Base-by-base conservation (phyloP, 2,888 invertebrate species). In the Danaus chrysippus region DNA sequence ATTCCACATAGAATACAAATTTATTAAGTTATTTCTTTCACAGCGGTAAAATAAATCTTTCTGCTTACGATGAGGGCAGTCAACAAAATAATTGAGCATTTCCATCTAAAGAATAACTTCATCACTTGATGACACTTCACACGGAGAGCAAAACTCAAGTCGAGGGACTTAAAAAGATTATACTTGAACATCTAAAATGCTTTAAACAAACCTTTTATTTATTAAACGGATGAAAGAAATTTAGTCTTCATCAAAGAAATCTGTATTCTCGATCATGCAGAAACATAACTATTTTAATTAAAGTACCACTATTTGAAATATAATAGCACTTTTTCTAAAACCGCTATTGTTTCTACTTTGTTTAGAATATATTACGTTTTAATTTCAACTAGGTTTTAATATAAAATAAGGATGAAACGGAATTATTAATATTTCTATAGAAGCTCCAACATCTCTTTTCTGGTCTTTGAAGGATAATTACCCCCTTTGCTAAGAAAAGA, bases 141-240 rank as follows among this genome's bases (percentile, higher is more conserved):
- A 49, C 49, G 17, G 49, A 49, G 49, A 49, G 49, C 49, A 49
- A 49, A 49, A 17, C 49, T 49, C 49, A 10, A 49, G 17, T 49
- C 49, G 11, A 49, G 49, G 11, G 49, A 49, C 49, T 49, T 49
- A 11, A 49, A 17, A 49, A 49, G 49, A 49, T 49, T 49, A 49
- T 11, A 49, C 49, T 49, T 17, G 49, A 49, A 17, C 15, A 49
- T 49, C 49, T 10, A 11, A 49, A 49, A 49, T 49, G 17, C 17
- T 49, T 49, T 17, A 49, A 49, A 49, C 17, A 49, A 49, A 49
- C 49, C 49, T 49, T 49, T 49, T 49, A 49, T 49, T 49, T 49
- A 11, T 49, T 49, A 49, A 49, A 49, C 10, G 17, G 3, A 10
- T 13, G 17, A 17, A 49, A 49, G 17, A 9, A 10, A 49, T 49